phyloP scores from a whole-genome alignment of 2,888 invertebrate genomes.

The Lepeophtheirus nordmannii region DNA sequence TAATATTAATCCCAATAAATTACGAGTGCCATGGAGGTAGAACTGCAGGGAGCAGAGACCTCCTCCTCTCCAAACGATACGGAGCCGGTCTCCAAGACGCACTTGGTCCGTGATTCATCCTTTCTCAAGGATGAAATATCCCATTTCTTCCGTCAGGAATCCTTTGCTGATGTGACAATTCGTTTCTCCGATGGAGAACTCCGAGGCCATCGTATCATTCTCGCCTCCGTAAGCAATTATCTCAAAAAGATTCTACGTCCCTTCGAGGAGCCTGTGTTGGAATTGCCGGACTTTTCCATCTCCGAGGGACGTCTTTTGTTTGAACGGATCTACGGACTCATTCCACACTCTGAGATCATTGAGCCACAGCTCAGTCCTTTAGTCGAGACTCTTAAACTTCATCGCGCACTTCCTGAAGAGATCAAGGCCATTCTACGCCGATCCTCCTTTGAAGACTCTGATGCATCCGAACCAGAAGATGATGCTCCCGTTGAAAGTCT shows the following conservation, averaged over 20 bases:
- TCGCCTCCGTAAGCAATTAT: not conserved
- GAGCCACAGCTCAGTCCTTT: not conserved
- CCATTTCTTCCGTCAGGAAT: too few relatives aligned
- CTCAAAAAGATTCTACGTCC: not conserved
- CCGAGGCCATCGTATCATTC: not conserved
- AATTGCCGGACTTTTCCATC: not conserved
- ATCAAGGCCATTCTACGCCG: not conserved
- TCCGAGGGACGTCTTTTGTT: not conserved
- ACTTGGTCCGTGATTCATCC: too few relatives aligned
- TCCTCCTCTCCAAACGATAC: too few relatives aligned
- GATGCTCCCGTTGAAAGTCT: not conserved
- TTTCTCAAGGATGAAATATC: too few relatives aligned
- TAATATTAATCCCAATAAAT: too few relatives aligned
- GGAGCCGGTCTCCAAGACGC: too few relatives aligned
- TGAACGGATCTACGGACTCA: not conserved
- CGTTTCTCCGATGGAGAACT: not conserved
- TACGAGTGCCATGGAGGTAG: too few relatives aligned
- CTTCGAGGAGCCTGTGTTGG: not conserved
- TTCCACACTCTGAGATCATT: too few relatives aligned
- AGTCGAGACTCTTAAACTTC: not conserved
- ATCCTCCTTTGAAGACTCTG: not conserved
- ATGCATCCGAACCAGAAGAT: not conserved
- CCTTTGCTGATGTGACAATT: not conserved
- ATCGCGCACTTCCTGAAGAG: not conserved
- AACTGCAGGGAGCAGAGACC: too few relatives aligned